These are phyloP conservation scores for Sphaeridia pumilis DNA, from an alignment of 2,888 invertebrate genomes.

Conservation along the genomic window DNA sequence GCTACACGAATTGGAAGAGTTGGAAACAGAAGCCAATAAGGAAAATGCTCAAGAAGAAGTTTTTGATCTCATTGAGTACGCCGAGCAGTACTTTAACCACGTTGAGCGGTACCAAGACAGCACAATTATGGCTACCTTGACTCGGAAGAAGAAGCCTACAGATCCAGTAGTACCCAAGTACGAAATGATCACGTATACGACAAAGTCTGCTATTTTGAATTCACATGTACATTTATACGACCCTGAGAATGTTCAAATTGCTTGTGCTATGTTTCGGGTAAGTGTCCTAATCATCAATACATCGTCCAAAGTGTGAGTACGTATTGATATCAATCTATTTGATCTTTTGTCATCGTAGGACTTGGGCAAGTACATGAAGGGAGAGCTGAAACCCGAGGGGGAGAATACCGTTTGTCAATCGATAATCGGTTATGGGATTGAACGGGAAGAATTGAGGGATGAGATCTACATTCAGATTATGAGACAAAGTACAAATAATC, in stretches of 20 bases:
- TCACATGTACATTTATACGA: conserved; percentile 92
- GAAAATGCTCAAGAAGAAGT: conserved; percentile 48
- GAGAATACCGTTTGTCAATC: conserved; percentile 73
- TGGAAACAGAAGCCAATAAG: conserved; percentile 44
- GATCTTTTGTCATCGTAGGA: conserved; percentile 48
- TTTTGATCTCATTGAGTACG: conserved; percentile 81
- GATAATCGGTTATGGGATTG: conserved; percentile 73
- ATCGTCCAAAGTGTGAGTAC: background rate
- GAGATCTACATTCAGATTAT: conserved; percentile 84
- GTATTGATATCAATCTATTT: background rate
- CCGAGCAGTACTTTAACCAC: conserved; percentile 82
- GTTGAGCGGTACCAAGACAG: conserved; percentile 78
- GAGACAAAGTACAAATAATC: conserved; percentile 78
- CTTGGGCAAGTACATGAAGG: conserved; percentile 75
- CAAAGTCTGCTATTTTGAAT: conserved; percentile 75
- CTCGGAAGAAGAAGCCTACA: conserved; percentile 63
- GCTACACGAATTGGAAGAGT: conserved; percentile 63
- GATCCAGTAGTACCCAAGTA: conserved; percentile 76
- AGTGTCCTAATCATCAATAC: conserved; percentile 38
- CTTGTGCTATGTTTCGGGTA: conserved; percentile 71
- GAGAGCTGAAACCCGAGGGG: conserved; percentile 71
- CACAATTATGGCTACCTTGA: conserved; percentile 73
- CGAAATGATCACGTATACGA: conserved; percentile 84
- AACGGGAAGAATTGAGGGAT: conserved; percentile 80
- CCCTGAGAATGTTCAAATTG: conserved; percentile 63